Evolutionary conservation across 2,113 vertebrate species (phyloP), one percentile per base, ranked within the genome.

Genomic region (Pollachius pollachius): DNA sequence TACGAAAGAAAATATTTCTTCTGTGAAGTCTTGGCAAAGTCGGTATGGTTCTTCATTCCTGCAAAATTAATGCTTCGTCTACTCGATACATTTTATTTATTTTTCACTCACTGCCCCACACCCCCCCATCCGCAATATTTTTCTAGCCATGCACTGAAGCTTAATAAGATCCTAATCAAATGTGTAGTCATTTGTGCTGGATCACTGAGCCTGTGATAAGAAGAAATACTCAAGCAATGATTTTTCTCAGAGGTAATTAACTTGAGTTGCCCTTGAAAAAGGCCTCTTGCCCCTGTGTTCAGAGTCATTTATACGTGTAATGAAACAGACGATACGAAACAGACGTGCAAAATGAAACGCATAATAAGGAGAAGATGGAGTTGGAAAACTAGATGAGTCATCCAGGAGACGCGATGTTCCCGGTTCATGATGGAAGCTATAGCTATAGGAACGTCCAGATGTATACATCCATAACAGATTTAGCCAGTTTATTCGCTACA

Each of bases 151-250:
- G 41, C 41, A 48, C 7, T 13, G 41, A 48, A 48, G 41, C 41
- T 76, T 61, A 71, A 21, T 73, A 6, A 69, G 68, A 77, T 76
- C 58, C 41, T 61, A 74, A 80, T 80, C 62, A 75, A 67, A 81
- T 81, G 68, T 64, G 66, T 23, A 48, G 72, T 80, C 57, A 30
- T 77, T 67, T 69, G 16, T 73, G 67, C 52, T 63, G 64, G 73
- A 65, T 75, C 66, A 65, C 63, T 71, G 61, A 68, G 52, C 52
- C 8, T 73, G 15, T 62, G 59, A 71, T 75, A 41, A 75, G 64
- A 30, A 41, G 73, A 61, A 30, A 54, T 68, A 30, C 21, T 41
- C 52, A 62, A 65, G 56, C 52, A 78, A 73, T 11, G 16, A 25
- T 59, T 23, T 57, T 65, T 63, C 65, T 76, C 17, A 58, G 54